Conservation (phyloP, 23 tunicate genomes). For the Styela plicata region DNA sequence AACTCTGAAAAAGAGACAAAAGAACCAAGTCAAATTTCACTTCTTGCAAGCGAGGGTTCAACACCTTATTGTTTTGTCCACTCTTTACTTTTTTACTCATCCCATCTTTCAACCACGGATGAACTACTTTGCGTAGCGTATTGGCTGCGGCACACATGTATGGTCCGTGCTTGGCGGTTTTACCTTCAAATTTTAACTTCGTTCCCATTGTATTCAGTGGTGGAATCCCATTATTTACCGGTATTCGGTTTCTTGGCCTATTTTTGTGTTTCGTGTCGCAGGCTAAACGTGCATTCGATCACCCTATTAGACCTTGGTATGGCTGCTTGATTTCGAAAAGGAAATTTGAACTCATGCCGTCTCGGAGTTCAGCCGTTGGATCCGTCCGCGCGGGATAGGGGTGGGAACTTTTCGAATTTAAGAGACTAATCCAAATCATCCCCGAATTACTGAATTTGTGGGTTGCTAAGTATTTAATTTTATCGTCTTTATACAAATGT, state of each 20-base stretch:
- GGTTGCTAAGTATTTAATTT: too few species aligned
- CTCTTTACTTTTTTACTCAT: too few species aligned
- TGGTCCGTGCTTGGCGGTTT: neutral
- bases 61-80: neutral
- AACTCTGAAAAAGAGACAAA: neutral
- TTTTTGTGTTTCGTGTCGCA: neutral
- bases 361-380: neutral
- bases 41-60: neutral
- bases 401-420: neutral
- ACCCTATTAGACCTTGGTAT: slow-evolving; percentile 24
- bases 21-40: neutral
- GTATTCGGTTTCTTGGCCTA: neutral
- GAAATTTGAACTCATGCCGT: slow-evolving; percentile 19
- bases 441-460: too few species aligned
- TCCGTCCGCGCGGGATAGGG: neutral
- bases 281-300: neutral
- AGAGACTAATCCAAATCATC: neutral
- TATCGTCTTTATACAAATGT: too few species aligned
- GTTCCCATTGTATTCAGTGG: neutral
- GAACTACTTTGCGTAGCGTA: too few species aligned
- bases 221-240: neutral
- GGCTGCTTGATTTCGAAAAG: slow-evolving; percentile 28
- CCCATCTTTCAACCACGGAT: too few species aligned
- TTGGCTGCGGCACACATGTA: neutral
- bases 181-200: neutral